Base-by-base conservation (phyloP, 2,888 invertebrate genomes). In the Hirtodrosophila cameraria region DNA sequence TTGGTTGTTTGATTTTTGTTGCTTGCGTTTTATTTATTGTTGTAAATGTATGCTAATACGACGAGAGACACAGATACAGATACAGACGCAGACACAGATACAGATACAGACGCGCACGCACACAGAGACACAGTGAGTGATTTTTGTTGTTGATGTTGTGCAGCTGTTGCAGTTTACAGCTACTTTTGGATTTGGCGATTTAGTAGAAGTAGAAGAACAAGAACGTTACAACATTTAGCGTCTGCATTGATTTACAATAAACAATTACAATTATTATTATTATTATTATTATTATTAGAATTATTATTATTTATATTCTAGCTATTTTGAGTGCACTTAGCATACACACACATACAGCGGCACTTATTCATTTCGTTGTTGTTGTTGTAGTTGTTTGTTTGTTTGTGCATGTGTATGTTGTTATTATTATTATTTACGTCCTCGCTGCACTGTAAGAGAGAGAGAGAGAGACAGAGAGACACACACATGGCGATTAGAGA, bases 141-240 rank as follows among this genome's bases (percentile, higher is more conserved):
- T 43, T 55, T 45, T 55, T 52, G 68, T 45, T 42, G 57, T 33
- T 50, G 41, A 49, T 28, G 48, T 41, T 53, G 42, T 70, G 74
- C 71, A 71, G 74, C 71, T 75, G 71, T 70, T 75, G 63, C 76
- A 59, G 53, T 75, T 72, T 50, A 58, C 70, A 69, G 57, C 58
- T 71, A 58, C 45, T 54, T 67, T 54, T 45, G 25, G 30, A 52
- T 58, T 60, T 54, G 31, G 31, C 39, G 52, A 39, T 62, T 60
- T 53, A 38, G 31, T 43, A n/a, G 28, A 39, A 45, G 20, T 25
- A 41, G 33, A 67, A 46, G 35, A 42, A 49, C 30, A 45, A 31
- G 31, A 59, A 42, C 64, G 23, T 28, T 28, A 62, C 38, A 48
- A 49, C 23, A 57, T 53, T 39, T 39, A 49, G 33, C 28, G 11